These are phyloP conservation scores for Delphinus delphis DNA, from an alignment of 2,113 vertebrate genomes.

Conservation along the genomic window DNA sequence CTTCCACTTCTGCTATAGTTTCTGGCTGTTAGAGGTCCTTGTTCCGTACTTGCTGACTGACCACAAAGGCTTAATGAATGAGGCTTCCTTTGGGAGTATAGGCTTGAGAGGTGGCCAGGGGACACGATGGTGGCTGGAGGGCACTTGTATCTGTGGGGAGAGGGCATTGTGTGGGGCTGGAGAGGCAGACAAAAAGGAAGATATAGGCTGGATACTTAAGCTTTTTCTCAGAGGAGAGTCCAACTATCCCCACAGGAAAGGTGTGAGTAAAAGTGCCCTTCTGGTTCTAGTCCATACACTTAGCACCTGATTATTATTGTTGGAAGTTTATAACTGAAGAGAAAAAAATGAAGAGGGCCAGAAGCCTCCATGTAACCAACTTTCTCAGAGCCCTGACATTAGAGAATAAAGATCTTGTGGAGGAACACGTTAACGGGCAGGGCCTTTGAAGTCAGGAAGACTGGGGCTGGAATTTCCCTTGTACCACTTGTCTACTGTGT, in stretches of 20 bases:
- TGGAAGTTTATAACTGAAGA: background rate
- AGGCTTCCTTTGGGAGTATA: background rate
- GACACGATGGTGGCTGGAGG: background rate
- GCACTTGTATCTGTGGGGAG: background rate
- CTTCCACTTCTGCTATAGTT: background rate
- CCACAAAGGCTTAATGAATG: background rate
- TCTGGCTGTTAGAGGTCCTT: background rate
- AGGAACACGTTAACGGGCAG: background rate
- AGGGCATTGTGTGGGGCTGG: background rate
- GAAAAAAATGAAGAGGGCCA: background rate
- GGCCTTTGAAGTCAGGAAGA: slow-evolving; percentile 39
- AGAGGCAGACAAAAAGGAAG: too few species aligned
- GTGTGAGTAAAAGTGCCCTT: background rate
- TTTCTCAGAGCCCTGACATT: background rate
- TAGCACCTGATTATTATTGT: background rate
- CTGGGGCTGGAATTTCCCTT: background rate
- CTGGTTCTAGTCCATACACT: background rate
- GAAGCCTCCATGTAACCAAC: background rate
- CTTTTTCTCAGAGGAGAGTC: background rate
- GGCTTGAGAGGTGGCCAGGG: background rate
- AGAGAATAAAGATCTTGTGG: background rate
- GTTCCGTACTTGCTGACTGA: background rate
- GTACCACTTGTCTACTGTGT: slow-evolving; percentile 19
- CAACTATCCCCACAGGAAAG: background rate
- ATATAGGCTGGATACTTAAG: background rate